Conservation (phyloP, 2,113 vertebrate genomes). For the Myrmecophaga tridactyla region DNA sequence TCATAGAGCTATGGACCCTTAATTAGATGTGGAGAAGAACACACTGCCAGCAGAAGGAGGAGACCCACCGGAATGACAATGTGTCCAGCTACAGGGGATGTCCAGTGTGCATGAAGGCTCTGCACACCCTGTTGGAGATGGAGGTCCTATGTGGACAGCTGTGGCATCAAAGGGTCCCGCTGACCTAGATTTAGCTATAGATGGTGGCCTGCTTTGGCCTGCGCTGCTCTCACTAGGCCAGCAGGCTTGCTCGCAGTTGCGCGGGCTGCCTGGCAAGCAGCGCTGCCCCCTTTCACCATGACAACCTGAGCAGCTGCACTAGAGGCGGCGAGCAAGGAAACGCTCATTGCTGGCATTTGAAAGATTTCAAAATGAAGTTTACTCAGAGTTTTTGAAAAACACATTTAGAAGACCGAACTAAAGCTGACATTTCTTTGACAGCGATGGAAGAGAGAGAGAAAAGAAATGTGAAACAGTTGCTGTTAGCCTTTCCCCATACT, state of each 20-base stretch:
- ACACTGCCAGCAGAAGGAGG: slow-evolving; percentile 22
- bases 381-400: slow-evolving; percentile 64
- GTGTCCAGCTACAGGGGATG: slow-evolving; percentile 44
- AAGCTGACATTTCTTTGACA: slow-evolving; percentile 68
- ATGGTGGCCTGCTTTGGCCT: slow-evolving; percentile 84
- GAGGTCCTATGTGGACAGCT: slow-evolving; percentile 81
- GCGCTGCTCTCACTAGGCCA: slow-evolving; percentile 72
- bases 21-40: not conserved
- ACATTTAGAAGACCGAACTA: slow-evolving; percentile 59
- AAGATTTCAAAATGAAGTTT: slow-evolving; percentile 82
- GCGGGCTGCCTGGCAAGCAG: slow-evolving; percentile 82
- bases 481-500: slow-evolving; percentile 41
- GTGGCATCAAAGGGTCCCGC: slow-evolving; percentile 86
- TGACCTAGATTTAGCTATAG: slow-evolving; percentile 94
- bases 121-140: slow-evolving; percentile 74
- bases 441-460: slow-evolving; percentile 63
- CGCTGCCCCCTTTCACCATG: slow-evolving; percentile 92
- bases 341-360: slow-evolving; percentile 71
- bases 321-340: slow-evolving; percentile 72
- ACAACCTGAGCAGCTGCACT: slow-evolving; percentile 83
- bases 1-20: not conserved
- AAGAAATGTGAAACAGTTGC: slow-evolving; percentile 57
- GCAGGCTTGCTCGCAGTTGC: slow-evolving; percentile 83
- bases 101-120: slow-evolving; percentile 69
- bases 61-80: not conserved